phyloP scores from a whole-genome alignment of 2,113 vertebrate genomes.

The Arothron firmamentum region DNA sequence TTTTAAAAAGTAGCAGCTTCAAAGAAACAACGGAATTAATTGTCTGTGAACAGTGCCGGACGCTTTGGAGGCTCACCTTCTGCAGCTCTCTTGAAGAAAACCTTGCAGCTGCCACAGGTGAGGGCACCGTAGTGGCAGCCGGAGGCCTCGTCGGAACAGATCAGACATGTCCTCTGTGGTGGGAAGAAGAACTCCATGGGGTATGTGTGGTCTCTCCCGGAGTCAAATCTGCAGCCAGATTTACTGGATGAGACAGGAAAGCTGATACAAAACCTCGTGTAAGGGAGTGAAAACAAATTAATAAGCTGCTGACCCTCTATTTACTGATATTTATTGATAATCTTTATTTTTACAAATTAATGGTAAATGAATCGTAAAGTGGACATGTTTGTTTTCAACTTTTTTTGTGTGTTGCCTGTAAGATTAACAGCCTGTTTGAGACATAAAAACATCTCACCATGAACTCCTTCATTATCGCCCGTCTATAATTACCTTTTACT shows the following conservation, averaged over 20 bases:
- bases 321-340: background rate
- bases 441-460: background rate
- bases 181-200: slow-evolving; percentile 97
- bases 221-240: slow-evolving; percentile 79
- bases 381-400: background rate
- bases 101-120: slow-evolving; percentile 98
- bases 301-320: background rate
- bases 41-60: background rate
- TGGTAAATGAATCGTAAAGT: too few species aligned
- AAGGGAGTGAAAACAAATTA: background rate
- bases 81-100: slow-evolving; percentile 98
- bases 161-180: slow-evolving; percentile 92
- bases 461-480: background rate
- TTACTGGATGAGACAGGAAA: background rate
- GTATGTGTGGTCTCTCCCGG: slow-evolving; percentile 83
- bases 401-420: background rate
- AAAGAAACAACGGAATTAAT: background rate
- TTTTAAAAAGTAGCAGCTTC: background rate
- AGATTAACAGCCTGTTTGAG: too few species aligned
- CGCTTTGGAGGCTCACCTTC: slow-evolving; percentile 81
- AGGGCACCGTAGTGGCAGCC: slow-evolving; percentile 98
- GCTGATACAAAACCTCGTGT: background rate
- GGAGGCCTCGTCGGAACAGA: slow-evolving; percentile 95
- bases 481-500: slow-evolving; percentile 5
- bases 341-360: too few species aligned